Conservation (phyloP, 2,113 vertebrate species). For the Megalops atlanticus region DNA sequence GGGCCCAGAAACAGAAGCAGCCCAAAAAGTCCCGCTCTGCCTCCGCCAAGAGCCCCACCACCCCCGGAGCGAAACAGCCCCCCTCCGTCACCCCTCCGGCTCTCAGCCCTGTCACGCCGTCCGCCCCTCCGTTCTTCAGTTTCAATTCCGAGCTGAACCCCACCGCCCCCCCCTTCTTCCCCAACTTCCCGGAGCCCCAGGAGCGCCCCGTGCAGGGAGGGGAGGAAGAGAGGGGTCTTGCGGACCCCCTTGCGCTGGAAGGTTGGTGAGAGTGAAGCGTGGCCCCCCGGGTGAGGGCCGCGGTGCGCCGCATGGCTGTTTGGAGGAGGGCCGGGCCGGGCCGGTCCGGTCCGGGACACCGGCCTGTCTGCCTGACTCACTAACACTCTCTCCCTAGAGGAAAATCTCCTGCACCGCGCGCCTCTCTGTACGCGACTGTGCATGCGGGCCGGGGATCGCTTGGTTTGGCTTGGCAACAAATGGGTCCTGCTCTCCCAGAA, state of each 20-base stretch:
- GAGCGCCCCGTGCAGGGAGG: constrained; percentile 43
- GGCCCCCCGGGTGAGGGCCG: constrained; percentile 41
- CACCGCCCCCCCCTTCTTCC: constrained; percentile 73
- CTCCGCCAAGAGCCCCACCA: neutral
- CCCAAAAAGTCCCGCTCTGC: neutral
- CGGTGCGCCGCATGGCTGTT: constrained; percentile 55
- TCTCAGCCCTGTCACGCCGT: neutral
- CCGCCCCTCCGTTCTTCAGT: constrained; percentile 40
- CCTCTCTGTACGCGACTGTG: neutral
- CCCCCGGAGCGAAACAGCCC: neutral
- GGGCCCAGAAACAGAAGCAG: neutral
- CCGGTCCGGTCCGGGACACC: constrained; percentile 38
- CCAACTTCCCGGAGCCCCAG: constrained; percentile 64
- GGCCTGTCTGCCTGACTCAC: constrained; percentile 47
- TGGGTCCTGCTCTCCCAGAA: constrained; percentile 32
- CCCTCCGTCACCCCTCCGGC: neutral
- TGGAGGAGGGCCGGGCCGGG: constrained; percentile 33
- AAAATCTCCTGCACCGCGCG: neutral
- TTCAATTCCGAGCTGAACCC: constrained; percentile 68
- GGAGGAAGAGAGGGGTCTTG: neutral
- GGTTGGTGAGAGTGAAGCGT: constrained; percentile 61
- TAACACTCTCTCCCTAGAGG: constrained; percentile 46
- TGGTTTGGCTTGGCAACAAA: constrained; percentile 45
- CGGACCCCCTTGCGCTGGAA: constrained; percentile 52
- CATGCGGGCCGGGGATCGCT: constrained; percentile 27